These are phyloP conservation scores for Parasteatoda tepidariorum DNA, from an alignment of 1,140 invertebrate species.

Conservation along the genomic window DNA sequence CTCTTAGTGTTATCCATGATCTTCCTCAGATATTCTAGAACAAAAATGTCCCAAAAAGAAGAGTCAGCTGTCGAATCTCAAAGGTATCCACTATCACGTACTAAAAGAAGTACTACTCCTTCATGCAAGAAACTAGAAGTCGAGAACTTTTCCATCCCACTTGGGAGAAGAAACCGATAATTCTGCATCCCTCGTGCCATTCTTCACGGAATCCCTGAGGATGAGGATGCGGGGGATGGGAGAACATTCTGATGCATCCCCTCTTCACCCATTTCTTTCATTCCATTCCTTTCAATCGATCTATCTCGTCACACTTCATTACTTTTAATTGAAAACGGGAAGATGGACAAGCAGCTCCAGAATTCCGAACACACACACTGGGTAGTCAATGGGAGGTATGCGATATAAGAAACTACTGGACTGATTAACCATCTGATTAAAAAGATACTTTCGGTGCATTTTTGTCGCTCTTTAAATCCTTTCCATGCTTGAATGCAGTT, in stretches of 20 bases:
- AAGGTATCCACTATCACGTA: neutral
- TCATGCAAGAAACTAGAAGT: conserved; percentile 24
- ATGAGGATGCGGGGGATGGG: conserved; percentile 4
- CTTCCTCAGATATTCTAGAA: too few relatives aligned
- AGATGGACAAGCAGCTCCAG: neutral
- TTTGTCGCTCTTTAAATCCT: too few relatives aligned
- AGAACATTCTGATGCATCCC: conserved; percentile 1
- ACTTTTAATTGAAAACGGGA: conserved; percentile 46
- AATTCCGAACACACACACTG: neutral
- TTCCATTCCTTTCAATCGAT: conserved; percentile 22
- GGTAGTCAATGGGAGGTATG: neutral
- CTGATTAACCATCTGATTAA: too few relatives aligned
- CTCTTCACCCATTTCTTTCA: neutral
- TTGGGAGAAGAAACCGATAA: conserved; percentile 33
- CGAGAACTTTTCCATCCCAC: conserved; percentile 18
- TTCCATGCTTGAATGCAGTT: too few relatives aligned
- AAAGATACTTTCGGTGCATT: too few relatives aligned
- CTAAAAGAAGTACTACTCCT: neutral
- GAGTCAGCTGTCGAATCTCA: neutral
- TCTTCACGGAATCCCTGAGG: conserved; percentile 19
- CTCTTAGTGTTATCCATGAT: too few relatives aligned
- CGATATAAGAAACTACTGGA: too few relatives aligned
- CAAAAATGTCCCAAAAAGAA: too few relatives aligned
- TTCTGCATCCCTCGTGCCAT: conserved; percentile 10
- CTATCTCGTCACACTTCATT: conserved; percentile 36